These are phyloP conservation scores for Tetragonisca angustula DNA, from an alignment of 2,888 invertebrate species.

Conservation along the genomic window DNA sequence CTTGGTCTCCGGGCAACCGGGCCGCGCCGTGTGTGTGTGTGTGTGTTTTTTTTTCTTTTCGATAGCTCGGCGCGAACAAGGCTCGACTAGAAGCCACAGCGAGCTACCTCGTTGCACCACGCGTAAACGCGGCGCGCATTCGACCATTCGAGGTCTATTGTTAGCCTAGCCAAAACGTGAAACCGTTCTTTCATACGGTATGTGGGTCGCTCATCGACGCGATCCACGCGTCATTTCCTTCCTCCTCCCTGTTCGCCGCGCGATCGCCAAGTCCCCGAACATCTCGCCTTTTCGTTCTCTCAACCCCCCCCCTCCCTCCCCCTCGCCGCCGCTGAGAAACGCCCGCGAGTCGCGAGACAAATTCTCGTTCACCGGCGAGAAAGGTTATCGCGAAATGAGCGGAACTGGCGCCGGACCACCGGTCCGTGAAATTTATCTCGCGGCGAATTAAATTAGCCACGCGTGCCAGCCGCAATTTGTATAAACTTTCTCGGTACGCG, in stretches of 20 bases:
- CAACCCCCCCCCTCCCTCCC: too few relatives aligned
- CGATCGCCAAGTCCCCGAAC: not conserved
- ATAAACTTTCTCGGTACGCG: not conserved
- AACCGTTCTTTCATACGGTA: slow-evolving; percentile 73
- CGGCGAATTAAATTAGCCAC: slow-evolving; percentile 18
- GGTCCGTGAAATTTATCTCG: slow-evolving; percentile 29
- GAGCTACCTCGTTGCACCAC: slow-evolving; percentile 23
- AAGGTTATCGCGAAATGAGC: slow-evolving; percentile 19
- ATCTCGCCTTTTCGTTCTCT: not conserved
- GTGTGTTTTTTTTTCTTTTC: too few relatives aligned
- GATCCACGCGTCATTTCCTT: slow-evolving; percentile 44
- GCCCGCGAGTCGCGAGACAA: not conserved
- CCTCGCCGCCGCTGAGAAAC: too few relatives aligned
- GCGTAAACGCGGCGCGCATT: slow-evolving; percentile 47
- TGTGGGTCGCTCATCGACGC: slow-evolving; percentile 71
- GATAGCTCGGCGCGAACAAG: slow-evolving; percentile 4
- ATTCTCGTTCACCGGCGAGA: slow-evolving; percentile 5
- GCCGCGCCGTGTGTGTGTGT: too few relatives aligned
- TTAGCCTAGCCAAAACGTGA: slow-evolving; percentile 72
- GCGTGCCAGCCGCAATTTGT: not conserved
- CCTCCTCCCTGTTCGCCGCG: not conserved
- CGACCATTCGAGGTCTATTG: slow-evolving; percentile 66
- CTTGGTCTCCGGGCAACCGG: not conserved
- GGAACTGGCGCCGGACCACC: slow-evolving; percentile 1
- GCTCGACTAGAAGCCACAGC: not conserved